A percentile compares a stretch with the other conserved stretches of the same genome.
phyloP scores from a whole-genome alignment of 1,140 invertebrate species.

The Mya arenaria region DNA sequence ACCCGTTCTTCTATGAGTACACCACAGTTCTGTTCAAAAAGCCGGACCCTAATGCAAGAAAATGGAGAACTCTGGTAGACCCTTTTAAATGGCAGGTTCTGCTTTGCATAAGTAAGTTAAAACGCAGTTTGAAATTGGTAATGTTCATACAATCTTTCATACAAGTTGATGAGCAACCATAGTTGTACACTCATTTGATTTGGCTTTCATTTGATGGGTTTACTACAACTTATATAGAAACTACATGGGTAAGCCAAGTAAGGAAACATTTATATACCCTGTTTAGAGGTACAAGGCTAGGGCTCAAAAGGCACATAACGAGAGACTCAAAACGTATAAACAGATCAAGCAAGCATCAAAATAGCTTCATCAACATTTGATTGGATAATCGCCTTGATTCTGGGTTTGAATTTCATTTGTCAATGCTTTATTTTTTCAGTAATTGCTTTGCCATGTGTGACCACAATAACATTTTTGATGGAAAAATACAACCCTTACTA shows the following conservation, averaged over 20 bases:
- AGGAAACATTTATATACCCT: background rate
- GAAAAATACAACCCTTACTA: constrained; percentile 65
- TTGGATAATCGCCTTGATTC: background rate
- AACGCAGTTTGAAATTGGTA: background rate
- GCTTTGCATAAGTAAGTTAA: constrained; percentile 39
- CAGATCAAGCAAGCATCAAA: background rate
- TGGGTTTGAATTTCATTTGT: background rate
- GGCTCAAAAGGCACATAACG: background rate
- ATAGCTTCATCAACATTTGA: background rate
- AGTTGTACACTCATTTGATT: background rate
- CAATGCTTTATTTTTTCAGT: too few relatives aligned
- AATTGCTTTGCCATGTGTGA: constrained; percentile 31
- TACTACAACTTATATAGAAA: background rate
- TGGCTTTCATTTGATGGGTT: background rate
- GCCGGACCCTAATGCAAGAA: constrained; percentile 58
- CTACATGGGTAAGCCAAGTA: background rate
- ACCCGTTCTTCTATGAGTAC: constrained; percentile 93
- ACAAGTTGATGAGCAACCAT: background rate
- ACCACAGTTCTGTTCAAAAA: constrained; percentile 84
- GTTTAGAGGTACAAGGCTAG: background rate
- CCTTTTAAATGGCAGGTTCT: constrained; percentile 66
- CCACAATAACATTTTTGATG: constrained; percentile 44
- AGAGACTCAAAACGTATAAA: background rate
- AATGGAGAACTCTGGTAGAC: constrained; percentile 65
- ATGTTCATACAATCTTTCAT: background rate